Evolutionary conservation across 2,113 vertebrate species (phyloP), one percentile per base, ranked within the genome.

Genomic region (Bungarus multicinctus): DNA sequence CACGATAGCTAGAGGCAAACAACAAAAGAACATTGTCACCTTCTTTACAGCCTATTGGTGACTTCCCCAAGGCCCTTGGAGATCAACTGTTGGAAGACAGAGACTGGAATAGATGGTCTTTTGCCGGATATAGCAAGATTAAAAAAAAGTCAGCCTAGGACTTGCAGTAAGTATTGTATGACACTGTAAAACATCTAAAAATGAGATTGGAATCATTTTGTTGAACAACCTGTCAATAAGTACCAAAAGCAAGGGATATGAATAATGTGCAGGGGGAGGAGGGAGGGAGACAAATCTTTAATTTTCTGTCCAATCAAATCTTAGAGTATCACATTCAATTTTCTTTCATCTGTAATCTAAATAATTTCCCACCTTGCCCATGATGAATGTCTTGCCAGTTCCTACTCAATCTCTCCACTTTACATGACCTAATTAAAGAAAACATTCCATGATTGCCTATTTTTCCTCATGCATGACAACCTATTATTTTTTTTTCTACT

Each of bases 381-480:
- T 99, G 99, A 99, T 99, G 98, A 99, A 99, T 99, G 99, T 98
- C 98, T 98, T 98, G 98, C 98, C 97, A 98, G 97, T 98, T 98
- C 97, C 96, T 96, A 95, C 98, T 98, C 97, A 98, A 98, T 99
- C 98, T 98, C 98, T 99, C 98, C 98, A 99, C 98, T 99, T 99
- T 98, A 98, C 98, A 97, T 94, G 97, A 98, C 98, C 99, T 99
- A 99, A 99, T 99, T 99, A 99, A 99, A 99, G 99, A 99, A 99
- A 99, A 99, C 99, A 99, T 99, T 99, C 98, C 98, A 99, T 99
- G 99, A 99, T 99, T 99, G 99, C 99, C 99, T 99, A 99, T 99
- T 99, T 99, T 99, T 99, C 98, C 98, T 98, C 98, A 98, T 99
- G 99, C 99, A 99, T 99, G 99, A 99, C 99, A 99, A 99, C 98